A percentile compares a stretch with the other conserved stretches of the same genome.
phyloP scores from a whole-genome alignment of 1,140 invertebrate genomes.

The Ganaspis sp. region DNA sequence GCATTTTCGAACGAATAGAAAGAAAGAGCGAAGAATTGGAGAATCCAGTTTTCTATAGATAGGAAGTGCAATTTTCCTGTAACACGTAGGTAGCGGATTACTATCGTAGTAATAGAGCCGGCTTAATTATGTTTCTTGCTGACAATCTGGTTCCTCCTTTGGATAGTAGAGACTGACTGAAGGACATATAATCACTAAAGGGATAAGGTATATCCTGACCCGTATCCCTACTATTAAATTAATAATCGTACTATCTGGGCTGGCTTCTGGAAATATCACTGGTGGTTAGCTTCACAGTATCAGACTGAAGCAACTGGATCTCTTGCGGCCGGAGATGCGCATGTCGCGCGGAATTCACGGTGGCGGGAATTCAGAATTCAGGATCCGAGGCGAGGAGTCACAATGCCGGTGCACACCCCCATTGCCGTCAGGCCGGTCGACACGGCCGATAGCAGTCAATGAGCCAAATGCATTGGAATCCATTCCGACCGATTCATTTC shows the following conservation, averaged over 20 bases:
- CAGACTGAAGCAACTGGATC: constrained; percentile 15
- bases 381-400: constrained; percentile 54
- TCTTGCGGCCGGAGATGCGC: constrained; percentile 25
- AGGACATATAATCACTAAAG: constrained; percentile 3
- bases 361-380: constrained; percentile 55
- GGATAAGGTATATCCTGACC: constrained; percentile 9
- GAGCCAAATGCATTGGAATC: constrained; percentile 67
- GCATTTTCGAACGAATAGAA: too few relatives aligned
- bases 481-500: constrained; percentile 63
- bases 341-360: constrained; percentile 46
- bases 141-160: background rate
- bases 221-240: constrained; percentile 8
- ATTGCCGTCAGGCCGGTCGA: constrained; percentile 62
- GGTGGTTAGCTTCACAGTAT: background rate
- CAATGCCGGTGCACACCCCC: constrained; percentile 64
- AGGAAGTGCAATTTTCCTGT: too few relatives aligned
- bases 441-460: constrained; percentile 67
- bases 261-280: constrained; percentile 6
- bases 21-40: too few relatives aligned
- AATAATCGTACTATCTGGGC: background rate
- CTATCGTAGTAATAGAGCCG: background rate
- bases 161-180: background rate
- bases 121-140: constrained; percentile 20
- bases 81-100: too few relatives aligned
- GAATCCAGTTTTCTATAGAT: too few relatives aligned